These are phyloP conservation scores for Hanleya hanleyi DNA, from an alignment of 2,888 invertebrate genomes.

Conservation along the genomic window DNA sequence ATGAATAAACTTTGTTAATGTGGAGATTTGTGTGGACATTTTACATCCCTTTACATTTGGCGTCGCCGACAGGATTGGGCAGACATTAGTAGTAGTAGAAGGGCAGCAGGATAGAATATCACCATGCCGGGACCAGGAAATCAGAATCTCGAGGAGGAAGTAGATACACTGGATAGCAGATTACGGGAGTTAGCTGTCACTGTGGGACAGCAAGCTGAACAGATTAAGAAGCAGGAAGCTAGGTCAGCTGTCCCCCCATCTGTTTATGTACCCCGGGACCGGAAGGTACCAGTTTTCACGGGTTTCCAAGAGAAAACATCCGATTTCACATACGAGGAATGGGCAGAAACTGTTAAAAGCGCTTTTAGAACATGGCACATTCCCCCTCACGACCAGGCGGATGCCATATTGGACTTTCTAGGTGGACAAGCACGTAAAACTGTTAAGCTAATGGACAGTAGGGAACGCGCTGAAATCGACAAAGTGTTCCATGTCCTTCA, in stretches of 20 bases:
- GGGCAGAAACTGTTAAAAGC: background rate
- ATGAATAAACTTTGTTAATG: too few species aligned
- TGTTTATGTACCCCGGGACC: background rate
- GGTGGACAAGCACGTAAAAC: background rate
- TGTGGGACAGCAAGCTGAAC: background rate
- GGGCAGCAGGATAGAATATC: too few species aligned
- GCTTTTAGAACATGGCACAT: background rate
- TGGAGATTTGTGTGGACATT: too few species aligned
- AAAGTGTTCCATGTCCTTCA: background rate
- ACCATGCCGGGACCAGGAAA: too few species aligned
- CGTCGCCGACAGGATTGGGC: too few species aligned
- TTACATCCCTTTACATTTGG: too few species aligned
- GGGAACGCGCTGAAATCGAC: background rate
- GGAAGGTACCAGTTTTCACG: background rate
- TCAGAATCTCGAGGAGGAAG: too few species aligned
- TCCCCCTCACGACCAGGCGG: background rate
- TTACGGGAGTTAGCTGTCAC: background rate
- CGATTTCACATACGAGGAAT: background rate
- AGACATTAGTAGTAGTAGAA: too few species aligned
- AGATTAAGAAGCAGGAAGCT: background rate
- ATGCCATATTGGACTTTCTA: background rate
- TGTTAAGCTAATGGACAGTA: background rate
- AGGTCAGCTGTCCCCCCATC: background rate
- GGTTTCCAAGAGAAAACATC: background rate
- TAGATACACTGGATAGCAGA: too few species aligned